Conservation (phyloP, 2,113 vertebrate genomes). For the Larimichthys polyactis region DNA sequence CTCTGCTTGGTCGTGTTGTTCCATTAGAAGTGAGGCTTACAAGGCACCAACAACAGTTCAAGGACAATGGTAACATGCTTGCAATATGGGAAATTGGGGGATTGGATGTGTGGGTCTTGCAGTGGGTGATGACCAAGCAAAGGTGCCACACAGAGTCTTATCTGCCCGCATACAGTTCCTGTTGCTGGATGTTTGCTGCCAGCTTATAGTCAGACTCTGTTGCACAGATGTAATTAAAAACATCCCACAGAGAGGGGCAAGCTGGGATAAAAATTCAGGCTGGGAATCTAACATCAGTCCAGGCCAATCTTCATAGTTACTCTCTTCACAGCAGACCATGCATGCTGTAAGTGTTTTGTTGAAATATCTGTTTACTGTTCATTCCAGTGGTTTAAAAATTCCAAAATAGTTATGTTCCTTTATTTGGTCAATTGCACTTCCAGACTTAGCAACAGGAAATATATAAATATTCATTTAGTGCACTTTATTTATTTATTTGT, state of each 20-base stretch:
- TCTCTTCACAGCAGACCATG: too few species aligned
- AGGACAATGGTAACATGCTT: not conserved
- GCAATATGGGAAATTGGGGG: not conserved
- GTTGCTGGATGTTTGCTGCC: not conserved
- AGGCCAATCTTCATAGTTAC: too few species aligned
- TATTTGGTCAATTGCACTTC: too few species aligned
- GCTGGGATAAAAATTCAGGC: too few species aligned
- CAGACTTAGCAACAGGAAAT: too few species aligned
- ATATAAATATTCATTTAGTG: too few species aligned
- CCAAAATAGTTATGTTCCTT: too few species aligned
- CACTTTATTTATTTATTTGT: too few species aligned
- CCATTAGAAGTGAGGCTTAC: slow-evolving; percentile 38
- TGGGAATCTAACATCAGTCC: too few species aligned
- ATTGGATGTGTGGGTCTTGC: not conserved
- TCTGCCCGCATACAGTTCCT: not conserved
- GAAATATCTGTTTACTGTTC: too few species aligned
- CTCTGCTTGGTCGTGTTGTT: slow-evolving; percentile 28
- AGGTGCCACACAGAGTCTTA: not conserved
- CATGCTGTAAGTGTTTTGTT: too few species aligned
- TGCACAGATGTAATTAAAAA: not conserved
- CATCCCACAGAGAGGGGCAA: not conserved
- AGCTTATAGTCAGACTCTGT: not conserved
- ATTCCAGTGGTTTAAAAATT: too few species aligned
- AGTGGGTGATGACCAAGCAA: slow-evolving; percentile 7
- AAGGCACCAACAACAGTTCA: slow-evolving; percentile 11